Percentiles rank a stretch among this genome's conserved stretches.
These are phyloP conservation scores for Melanogrammus aeglefinus DNA, from an alignment of 2,797 vertebrate genomes.

Conservation along the genomic window DNA sequence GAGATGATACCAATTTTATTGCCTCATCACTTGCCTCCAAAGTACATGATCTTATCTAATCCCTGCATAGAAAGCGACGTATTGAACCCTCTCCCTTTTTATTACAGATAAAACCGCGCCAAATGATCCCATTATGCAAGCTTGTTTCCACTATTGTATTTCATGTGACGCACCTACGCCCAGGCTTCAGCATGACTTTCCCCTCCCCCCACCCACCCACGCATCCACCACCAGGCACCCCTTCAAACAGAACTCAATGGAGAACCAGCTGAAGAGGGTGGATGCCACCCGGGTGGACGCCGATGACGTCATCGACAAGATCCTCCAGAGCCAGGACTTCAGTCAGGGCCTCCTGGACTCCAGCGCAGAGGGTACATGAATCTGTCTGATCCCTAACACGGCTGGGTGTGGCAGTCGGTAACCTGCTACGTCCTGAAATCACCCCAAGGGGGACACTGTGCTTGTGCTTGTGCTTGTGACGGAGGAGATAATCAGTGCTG, in stretches of 20 bases:
- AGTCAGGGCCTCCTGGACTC: slow-evolving; percentile 83
- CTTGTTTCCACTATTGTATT: neutral
- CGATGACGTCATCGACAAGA: slow-evolving; percentile 93
- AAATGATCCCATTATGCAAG: neutral
- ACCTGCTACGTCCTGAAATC: neutral
- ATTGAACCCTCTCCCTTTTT: neutral
- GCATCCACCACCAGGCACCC: slow-evolving; percentile 70
- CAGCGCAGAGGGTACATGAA: slow-evolving; percentile 85
- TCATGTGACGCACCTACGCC: neutral
- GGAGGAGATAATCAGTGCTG: neutral
- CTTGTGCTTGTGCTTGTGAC: neutral
- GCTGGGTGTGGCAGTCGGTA: neutral
- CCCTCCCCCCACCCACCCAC: neutral
- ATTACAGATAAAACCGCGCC: neutral
- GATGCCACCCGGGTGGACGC: slow-evolving; percentile 94
- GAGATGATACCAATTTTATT: no score
- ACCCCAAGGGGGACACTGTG: neutral
- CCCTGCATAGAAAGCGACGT: neutral
- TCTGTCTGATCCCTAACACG: neutral
- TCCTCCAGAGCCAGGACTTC: slow-evolving; percentile 95
- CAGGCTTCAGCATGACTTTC: neutral
- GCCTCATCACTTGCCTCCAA: neutral
- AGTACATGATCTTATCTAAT: neutral
- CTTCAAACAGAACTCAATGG: slow-evolving; percentile 90
- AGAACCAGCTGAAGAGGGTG: slow-evolving; percentile 89